Conservation (phyloP, 1,140 invertebrate species). For the Lordiphosa collinella region DNA sequence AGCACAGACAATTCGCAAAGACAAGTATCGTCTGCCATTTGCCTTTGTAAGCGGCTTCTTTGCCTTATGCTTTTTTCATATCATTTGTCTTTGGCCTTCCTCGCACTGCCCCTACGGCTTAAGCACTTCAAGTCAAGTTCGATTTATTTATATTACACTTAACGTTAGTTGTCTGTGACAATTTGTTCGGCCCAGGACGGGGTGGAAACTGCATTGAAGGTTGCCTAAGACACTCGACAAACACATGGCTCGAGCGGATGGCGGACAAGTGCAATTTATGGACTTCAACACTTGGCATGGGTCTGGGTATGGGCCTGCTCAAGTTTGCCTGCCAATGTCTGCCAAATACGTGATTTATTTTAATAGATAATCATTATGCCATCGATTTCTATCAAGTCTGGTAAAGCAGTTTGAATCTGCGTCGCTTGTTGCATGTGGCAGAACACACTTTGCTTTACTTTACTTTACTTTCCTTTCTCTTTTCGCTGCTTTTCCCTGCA, state of each 20-base stretch:
- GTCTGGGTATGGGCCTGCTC: constrained; percentile 5
- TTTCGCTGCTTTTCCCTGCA: not conserved
- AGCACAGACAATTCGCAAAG: constrained; percentile 19
- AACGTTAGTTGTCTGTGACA: constrained; percentile 55
- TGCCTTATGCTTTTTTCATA: constrained; percentile 30
- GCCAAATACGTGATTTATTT: constrained; percentile 77
- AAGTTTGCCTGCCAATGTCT: constrained; percentile 39
- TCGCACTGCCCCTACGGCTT: constrained; percentile 45
- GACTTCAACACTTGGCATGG: constrained; percentile 58
- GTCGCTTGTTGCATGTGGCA: constrained; percentile 61
- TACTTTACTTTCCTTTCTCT: not conserved
- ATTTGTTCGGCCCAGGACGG: constrained; percentile 39
- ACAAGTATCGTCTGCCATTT: constrained; percentile 6
- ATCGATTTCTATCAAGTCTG: constrained; percentile 65
- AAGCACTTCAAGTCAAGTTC: constrained; percentile 70
- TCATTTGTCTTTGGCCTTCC: constrained; percentile 32
- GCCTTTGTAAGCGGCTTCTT: constrained; percentile 59
- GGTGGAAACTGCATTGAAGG: constrained; percentile 22
- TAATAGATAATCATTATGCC: constrained; percentile 77
- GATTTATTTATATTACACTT: constrained; percentile 77
- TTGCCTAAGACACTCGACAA: constrained; percentile 11
- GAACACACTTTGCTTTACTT: not conserved
- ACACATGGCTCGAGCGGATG: not conserved
- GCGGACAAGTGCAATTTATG: constrained; percentile 64
- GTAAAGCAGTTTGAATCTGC: constrained; percentile 22